Evolutionary conservation across 1,140 invertebrate genomes (phyloP).

Genomic region (Drosophila elegans): DNA sequence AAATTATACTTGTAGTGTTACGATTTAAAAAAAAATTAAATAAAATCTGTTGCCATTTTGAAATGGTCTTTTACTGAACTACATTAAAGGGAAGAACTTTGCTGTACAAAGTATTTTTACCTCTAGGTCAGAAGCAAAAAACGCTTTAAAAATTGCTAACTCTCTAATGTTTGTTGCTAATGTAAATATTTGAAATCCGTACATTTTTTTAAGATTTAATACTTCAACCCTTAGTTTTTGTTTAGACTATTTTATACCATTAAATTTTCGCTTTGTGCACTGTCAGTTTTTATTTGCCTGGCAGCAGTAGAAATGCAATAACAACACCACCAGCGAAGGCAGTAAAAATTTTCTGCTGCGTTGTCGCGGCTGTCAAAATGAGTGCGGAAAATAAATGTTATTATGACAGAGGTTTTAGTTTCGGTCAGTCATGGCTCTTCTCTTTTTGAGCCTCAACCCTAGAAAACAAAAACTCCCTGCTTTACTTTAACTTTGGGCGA

Average conservation of each 20-base stretch:
- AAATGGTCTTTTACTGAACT: too few species aligned
- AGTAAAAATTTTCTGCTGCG: conserved; percentile 71
- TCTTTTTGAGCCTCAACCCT: neutral
- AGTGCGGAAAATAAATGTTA: conserved; percentile 78
- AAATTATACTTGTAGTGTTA: too few species aligned
- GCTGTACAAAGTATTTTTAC: too few species aligned
- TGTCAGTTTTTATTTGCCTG: conserved; percentile 56
- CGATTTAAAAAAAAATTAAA: too few species aligned
- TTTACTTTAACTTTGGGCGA: conserved; percentile 66
- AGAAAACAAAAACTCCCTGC: conserved; percentile 2
- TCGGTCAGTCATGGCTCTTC: conserved; percentile 38
- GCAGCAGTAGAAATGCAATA: conserved; percentile 33
- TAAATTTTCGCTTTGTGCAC: neutral
- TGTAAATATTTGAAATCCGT: neutral
- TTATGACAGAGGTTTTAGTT: conserved; percentile 41
- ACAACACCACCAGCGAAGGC: conserved; percentile 38
- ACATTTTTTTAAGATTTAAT: too few species aligned
- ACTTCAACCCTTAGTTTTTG: too few species aligned
- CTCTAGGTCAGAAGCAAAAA: too few species aligned
- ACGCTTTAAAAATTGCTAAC: too few species aligned
- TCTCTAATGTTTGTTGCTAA: too few species aligned
- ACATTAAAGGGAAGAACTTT: too few species aligned
- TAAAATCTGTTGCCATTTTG: too few species aligned
- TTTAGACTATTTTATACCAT: too few species aligned
- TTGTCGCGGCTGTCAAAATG: conserved; percentile 73